phyloP scores from a whole-genome alignment of 2,113 vertebrate genomes.

The Electrona antarctica region DNA sequence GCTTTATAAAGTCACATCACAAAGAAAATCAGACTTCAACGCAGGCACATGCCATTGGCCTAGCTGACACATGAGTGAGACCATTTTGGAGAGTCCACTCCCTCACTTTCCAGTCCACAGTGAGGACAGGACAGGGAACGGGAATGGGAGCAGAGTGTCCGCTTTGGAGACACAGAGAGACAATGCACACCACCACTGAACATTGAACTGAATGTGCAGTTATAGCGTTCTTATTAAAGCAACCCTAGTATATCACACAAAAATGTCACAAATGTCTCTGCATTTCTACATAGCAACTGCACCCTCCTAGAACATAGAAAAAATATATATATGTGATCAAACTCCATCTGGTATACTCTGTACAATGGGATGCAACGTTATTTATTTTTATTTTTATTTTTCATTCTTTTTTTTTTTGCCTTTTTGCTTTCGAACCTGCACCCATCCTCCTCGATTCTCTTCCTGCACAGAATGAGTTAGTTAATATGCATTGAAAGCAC shows the following conservation, averaged over 20 bases:
- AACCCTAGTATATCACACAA: constrained; percentile 10
- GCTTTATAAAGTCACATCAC: constrained; percentile 78
- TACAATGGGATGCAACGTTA: constrained; percentile 60
- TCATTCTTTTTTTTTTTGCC: constrained; percentile 7
- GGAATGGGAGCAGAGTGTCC: constrained; percentile 23
- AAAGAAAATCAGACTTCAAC: constrained; percentile 70
- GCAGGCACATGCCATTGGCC: constrained; percentile 76
- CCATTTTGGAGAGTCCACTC: constrained; percentile 15
- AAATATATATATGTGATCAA: constrained; percentile 69
- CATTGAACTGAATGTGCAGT: constrained; percentile 7
- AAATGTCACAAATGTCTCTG: constrained; percentile 42
- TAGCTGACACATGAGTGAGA: constrained; percentile 59
- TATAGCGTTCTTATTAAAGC: constrained; percentile 7
- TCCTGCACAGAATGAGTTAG: constrained; percentile 54
- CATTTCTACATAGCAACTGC: constrained; percentile 32
- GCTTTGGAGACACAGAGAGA: constrained; percentile 3
- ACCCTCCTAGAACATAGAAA: constrained; percentile 58
- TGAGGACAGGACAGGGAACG: constrained; percentile 11
- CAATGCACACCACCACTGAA: constrained; percentile 2
- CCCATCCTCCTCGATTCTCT: constrained; percentile 20
- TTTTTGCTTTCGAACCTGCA: constrained; percentile 29
- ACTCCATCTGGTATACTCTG: constrained; percentile 50
- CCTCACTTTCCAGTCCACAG: neutral
- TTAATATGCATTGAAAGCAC: constrained; percentile 73
- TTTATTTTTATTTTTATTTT: neutral